A percentile compares a stretch with the other conserved stretches of the same genome.
Conservation (phyloP, 1,140 invertebrate genomes). For the Pachypsylla venusta region DNA sequence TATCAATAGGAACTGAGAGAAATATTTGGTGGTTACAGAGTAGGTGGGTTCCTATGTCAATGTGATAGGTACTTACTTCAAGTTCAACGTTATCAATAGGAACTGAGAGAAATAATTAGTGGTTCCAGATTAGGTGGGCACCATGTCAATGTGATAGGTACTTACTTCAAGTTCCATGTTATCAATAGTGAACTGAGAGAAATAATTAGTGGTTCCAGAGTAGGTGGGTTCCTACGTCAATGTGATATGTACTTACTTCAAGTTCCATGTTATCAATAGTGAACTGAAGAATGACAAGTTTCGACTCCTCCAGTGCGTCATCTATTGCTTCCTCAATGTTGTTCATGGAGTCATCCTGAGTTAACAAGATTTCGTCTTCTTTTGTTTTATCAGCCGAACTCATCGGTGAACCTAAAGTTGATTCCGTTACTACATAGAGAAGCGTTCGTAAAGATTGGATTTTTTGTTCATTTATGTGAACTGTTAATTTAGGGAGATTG, state of each 20-base stretch:
- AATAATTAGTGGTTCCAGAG: too few relatives aligned
- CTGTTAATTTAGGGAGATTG: constrained; percentile 67
- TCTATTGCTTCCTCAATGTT: constrained; percentile 22
- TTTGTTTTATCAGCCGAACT: constrained; percentile 16
- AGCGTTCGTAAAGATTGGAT: constrained; percentile 45
- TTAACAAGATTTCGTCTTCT: constrained; percentile 15
- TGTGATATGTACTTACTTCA: constrained; percentile 37
- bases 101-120: too few relatives aligned
- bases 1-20: too few relatives aligned
- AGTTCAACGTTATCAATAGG: too few relatives aligned
- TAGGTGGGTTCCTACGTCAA: too few relatives aligned
- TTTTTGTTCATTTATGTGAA: constrained; percentile 81
- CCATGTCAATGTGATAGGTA: too few relatives aligned
- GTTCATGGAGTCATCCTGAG: constrained; percentile 4
- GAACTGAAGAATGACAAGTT: constrained; percentile 70
- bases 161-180: neutral
- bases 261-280: constrained; percentile 73
- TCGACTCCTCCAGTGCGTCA: constrained; percentile 38
- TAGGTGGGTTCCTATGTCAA: too few relatives aligned
- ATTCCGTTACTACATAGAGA: constrained; percentile 30
- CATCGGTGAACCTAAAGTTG: constrained; percentile 34
- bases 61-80: too few relatives aligned
- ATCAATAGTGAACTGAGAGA: neutral
- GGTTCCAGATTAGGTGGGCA: too few relatives aligned
- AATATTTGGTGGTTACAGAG: too few relatives aligned